Evolutionary conservation across 2,113 vertebrate species (phyloP), one percentile per base, ranked within the genome.

Genomic region (Xiphias gladius): DNA sequence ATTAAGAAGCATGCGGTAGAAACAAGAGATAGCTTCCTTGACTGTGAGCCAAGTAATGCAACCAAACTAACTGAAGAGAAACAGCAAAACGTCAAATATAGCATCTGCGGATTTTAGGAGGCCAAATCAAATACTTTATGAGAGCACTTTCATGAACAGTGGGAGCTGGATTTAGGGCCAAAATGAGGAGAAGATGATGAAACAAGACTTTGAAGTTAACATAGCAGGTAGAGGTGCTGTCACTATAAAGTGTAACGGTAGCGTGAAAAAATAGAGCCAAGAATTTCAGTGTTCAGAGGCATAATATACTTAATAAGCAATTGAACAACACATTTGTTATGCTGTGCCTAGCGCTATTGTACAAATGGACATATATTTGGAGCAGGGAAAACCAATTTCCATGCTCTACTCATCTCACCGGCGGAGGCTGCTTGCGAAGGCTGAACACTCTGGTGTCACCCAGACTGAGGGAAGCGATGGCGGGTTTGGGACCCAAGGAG

Each of bases 381-480:
- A 22, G 50, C 8, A 24, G 13, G 22, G 14, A 28, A 55, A 59
- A 64, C 7, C 2, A 7, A 2, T 24, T 32, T 30, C 13, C 3
- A 28, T 3, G 39, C 54, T 46, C 41, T 17, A 8, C 32, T 62
- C 50, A 0, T 7, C 97, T 97, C 88, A 99, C 98, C 76, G 94
- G 95, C 0, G 91, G 90, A 7, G 97, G 97, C 50, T 98, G 96
- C 92, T 97, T 99, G 30, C 97, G 97, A 92, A 99, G 97, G 89
- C 97, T 96, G 88, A 99, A 99, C n/a, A 89, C 87, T 30, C 98
- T 94, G 0, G 95, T 97, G 81, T 98, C 98, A 0, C 97, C 98
- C 14, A 99, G 93, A 82, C 97, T 99, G 83, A 99, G 94, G 0
- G 98, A 99, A 16, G 97, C 97, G 2, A 99, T 99, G 88, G 94